Percentiles rank a stretch among this genome's conserved stretches.
Conservation (phyloP, 1,140 invertebrate genomes). For the Sinella curviseta region DNA sequence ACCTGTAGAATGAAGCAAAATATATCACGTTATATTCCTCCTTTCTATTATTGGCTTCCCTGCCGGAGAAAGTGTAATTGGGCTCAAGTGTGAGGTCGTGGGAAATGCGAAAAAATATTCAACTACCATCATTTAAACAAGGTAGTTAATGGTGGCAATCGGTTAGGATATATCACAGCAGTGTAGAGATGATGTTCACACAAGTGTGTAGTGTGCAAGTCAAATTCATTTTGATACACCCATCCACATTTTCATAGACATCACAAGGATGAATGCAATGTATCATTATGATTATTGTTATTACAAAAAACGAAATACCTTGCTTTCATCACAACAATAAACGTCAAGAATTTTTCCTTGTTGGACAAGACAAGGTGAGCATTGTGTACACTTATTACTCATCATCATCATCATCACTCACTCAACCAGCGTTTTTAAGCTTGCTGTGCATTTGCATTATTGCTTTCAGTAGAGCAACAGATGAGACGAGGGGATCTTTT, state of each 20-base stretch:
- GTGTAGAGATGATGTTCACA: background rate
- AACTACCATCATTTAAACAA: slow-evolving; percentile 5
- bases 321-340: slow-evolving; percentile 26
- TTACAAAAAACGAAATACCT: slow-evolving; percentile 9
- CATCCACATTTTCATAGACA: background rate
- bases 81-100: slow-evolving; percentile 23
- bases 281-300: slow-evolving; percentile 27
- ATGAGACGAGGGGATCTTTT: too few relatives aligned
- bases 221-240: slow-evolving; percentile 13
- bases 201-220: background rate
- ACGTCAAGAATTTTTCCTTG: slow-evolving; percentile 12
- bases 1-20: background rate
- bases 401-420: background rate
- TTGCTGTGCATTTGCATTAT: background rate
- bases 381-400: background rate
- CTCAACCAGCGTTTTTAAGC: too few relatives aligned
- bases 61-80: slow-evolving; percentile 14
- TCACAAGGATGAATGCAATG: background rate
- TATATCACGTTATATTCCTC: background rate
- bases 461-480: too few relatives aligned
- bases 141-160: slow-evolving; percentile 10
- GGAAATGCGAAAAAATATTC: slow-evolving; percentile 16
- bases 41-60: slow-evolving; percentile 15
- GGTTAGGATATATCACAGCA: background rate
- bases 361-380: background rate